A percentile compares a stretch with the other conserved stretches of the same genome.
Conservation (phyloP, 2,797 vertebrate genomes). For the Austrolebias charrua region DNA sequence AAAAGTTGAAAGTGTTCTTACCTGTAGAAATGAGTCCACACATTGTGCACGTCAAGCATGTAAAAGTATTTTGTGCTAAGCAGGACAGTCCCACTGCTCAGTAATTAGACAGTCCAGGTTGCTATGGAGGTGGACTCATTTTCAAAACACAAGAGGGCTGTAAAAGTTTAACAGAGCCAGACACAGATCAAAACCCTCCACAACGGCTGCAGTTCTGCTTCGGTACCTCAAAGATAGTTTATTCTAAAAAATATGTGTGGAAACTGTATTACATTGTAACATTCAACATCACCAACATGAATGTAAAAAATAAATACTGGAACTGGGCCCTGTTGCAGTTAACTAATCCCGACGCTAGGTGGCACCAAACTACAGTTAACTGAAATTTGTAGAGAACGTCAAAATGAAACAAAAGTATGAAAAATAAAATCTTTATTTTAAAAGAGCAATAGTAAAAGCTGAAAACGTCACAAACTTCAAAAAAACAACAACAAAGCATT, state of each 20-base stretch:
- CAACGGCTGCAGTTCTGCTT: not conserved
- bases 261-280: not conserved
- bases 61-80: slow-evolving; percentile 13
- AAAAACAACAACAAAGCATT: slow-evolving; percentile 20
- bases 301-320: not conserved
- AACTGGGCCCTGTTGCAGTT: not conserved
- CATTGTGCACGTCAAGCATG: slow-evolving; percentile 49
- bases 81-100: slow-evolving; percentile 2
- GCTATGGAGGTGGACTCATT: slow-evolving; percentile 75
- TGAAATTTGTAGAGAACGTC: not conserved
- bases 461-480: slow-evolving; percentile 30
- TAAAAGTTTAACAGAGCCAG: slow-evolving; percentile 62
- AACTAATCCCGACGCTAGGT: slow-evolving; percentile 48
- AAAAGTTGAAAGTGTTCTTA: slow-evolving; percentile 42
- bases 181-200: not conserved
- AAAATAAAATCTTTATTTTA: slow-evolving; percentile 70
- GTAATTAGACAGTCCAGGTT: slow-evolving; percentile 70
- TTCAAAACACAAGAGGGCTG: slow-evolving; percentile 59
- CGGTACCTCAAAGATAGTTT: fast-evolving
- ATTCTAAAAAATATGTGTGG: not conserved
- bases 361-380: slow-evolving; percentile 48
- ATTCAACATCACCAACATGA: not conserved
- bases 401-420: slow-evolving; percentile 9
- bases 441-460: slow-evolving; percentile 63
- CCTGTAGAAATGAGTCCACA: slow-evolving; percentile 57